Evolutionary conservation across 2,888 invertebrate species (phyloP).

Genomic region (Nomada fabriciana): DNA sequence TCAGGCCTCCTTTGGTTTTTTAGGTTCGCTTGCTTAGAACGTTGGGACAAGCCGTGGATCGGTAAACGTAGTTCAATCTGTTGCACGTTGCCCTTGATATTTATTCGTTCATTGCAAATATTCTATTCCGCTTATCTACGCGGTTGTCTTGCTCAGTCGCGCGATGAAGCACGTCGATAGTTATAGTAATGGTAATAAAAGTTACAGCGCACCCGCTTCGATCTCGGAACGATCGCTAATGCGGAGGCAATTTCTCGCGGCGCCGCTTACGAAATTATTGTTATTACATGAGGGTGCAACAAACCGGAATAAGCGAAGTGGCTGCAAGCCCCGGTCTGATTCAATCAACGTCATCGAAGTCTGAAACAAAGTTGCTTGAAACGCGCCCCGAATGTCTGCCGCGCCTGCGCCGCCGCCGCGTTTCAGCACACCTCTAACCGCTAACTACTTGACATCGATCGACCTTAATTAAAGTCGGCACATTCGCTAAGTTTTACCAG

Average conservation of each 20-base stretch:
- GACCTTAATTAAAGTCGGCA: constrained; percentile 66
- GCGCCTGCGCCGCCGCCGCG: constrained; percentile 27
- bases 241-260: not conserved
- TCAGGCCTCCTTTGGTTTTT: not conserved
- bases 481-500: constrained; percentile 58
- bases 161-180: no score
- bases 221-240: constrained; percentile 6
- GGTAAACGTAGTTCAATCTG: no score
- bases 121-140: no score
- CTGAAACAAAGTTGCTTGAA: constrained; percentile 56
- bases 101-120: no score
- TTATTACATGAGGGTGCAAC: constrained; percentile 35
- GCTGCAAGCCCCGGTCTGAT: constrained; percentile 53
- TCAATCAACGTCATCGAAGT: constrained; percentile 63
- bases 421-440: constrained; percentile 51
- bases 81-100: no score
- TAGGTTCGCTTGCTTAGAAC: no score
- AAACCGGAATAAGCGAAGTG: constrained; percentile 47
- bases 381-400: constrained; percentile 37
- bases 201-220: not conserved
- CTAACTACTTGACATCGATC: constrained; percentile 65
- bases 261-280: constrained; percentile 38
- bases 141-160: no score
- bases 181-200: no score
- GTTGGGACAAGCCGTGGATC: no score